Base-by-base conservation (phyloP, 2,888 invertebrate species). In the Ptychoptera albimana region DNA sequence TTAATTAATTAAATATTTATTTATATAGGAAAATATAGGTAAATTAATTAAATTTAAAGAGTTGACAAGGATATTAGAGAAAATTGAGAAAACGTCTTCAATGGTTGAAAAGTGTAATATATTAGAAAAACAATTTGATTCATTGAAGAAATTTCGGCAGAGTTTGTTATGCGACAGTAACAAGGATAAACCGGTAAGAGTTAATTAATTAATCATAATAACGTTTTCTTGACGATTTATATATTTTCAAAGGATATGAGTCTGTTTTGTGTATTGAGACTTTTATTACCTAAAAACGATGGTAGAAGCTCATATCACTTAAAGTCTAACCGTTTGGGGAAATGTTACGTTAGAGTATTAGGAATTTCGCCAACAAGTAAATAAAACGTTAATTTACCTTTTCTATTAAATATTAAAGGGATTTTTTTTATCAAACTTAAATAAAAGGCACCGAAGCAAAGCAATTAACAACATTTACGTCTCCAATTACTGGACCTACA, bases 231-330 rank as follows among this genome's bases (percentile, higher is more conserved):
- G 23, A 23, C 3, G 23, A 23, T 43, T 44, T 39, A 46, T 42
- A 39, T 47, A 49, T 49, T 35, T 49, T 65, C 71, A 52, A 60
- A 76, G 71, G 67, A 71, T 49, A 64, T 64, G 35, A 75, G 71
- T 47, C 70, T 82, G 47, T 89, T 76, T 61, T 78, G 85, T 8
- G 71, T 87, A 37, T 58, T 94, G 52, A 73, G 93, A 50, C 68
- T 93, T 31, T 61, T 94, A 9, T 56, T 93, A 29, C 91, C 93
- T 1, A 71, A 75, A 47, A 65, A 76, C 31, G 94, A 94, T 56
- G 75, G 80, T 79, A 83, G 51, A 73, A 93, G 51, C 75, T 75
- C 35, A 74, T 87, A 0, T 89, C 89, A 63, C 86, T 89, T 14
- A 69, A 94, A 48, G 86, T 88, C 65, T 82, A 85, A 63, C 70